A percentile compares a stretch with the other conserved stretches of the same genome.
Conservation (phyloP, 2,797 vertebrate species). For the Gymnoscopelus microlampas region DNA sequence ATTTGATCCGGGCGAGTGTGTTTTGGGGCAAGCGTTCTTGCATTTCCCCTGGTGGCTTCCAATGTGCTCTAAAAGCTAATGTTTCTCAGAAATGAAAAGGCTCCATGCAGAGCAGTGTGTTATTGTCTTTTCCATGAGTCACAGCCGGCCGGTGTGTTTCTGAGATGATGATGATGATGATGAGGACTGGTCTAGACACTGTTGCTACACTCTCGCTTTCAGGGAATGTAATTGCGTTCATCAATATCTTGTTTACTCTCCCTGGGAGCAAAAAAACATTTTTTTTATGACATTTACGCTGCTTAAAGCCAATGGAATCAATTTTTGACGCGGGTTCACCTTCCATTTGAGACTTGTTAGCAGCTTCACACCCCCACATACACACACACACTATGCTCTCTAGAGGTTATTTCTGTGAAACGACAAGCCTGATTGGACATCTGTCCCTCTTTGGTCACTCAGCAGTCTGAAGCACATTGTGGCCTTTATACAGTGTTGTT, state of each 20-base stretch:
- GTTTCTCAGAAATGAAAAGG: slow-evolving; percentile 1
- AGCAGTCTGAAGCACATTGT: slow-evolving; percentile 12
- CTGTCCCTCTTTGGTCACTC: slow-evolving; percentile 3
- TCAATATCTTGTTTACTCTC: slow-evolving; percentile 55
- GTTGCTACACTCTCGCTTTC: slow-evolving; percentile 8
- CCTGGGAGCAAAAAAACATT: slow-evolving; percentile 20
- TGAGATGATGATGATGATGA: too few relatives aligned
- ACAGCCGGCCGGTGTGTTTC: background rate
- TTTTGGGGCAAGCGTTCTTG: background rate
- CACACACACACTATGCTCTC: background rate
- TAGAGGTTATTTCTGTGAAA: background rate
- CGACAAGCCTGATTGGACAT: slow-evolving; percentile 2
- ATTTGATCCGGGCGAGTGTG: too few relatives aligned
- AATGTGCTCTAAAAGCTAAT: background rate
- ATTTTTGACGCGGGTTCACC: slow-evolving; percentile 23
- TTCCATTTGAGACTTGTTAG: slow-evolving; percentile 36
- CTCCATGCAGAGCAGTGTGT: slow-evolving; percentile 4
- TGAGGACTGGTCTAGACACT: slow-evolving; percentile 16
- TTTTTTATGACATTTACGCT: slow-evolving; percentile 45
- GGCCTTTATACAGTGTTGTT: background rate
- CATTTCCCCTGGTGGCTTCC: too few relatives aligned
- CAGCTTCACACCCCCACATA: background rate
- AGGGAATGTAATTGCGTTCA: slow-evolving; percentile 46
- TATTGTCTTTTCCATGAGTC: slow-evolving; percentile 4
- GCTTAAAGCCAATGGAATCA: slow-evolving; percentile 41